Evolutionary conservation across 1,140 invertebrate genomes (phyloP), one percentile per base, ranked within the genome.

Genomic region (Apis cerana): DNA sequence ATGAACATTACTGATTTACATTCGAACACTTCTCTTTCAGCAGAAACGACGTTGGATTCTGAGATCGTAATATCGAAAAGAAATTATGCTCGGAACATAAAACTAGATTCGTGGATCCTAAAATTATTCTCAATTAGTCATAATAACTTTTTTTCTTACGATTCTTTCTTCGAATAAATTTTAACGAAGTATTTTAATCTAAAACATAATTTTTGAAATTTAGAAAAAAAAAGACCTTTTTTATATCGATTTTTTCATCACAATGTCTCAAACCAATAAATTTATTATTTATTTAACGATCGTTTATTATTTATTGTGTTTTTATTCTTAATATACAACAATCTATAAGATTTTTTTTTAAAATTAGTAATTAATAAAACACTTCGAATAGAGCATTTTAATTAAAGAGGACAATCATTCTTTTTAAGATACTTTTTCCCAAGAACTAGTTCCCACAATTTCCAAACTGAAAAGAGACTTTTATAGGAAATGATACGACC

Each of bases 1-100:
- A 74, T 74, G 71, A 59, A 74, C 56, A 3, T 7, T 23, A 43
- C 33, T 59, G 56, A 74, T 74, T 74, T 74, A 74, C 59, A 74
- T 19, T 59, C 56, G 71, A 5, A 61, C 56, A n/a, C 21, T 72
- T 56, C 52, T 58, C 27, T 72, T 58, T 72, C 27, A 3, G 10
- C n/a, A 8, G 23, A 74, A 23, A 43, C 23, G 2, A 43, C 27
- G 23, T n/a, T 8, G 43, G 15, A 48, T 3, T 19, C 19, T 2
- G 19, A 23, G 9, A n/a, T 48, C 19, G 3, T 33, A 21, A 27
- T 54, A 7, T 27, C 50, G 13, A 52, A 56, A 11, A 71, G 9
- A 56, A 56, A 72, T 70, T 70, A 3, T 11, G n/a, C 1, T 5
- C 2, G 2, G n/a, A 1, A 52, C 13, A 70, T 70, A 23, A 70